Conservation (phyloP, 2,888 invertebrate genomes). For the Acronicta leporina region DNA sequence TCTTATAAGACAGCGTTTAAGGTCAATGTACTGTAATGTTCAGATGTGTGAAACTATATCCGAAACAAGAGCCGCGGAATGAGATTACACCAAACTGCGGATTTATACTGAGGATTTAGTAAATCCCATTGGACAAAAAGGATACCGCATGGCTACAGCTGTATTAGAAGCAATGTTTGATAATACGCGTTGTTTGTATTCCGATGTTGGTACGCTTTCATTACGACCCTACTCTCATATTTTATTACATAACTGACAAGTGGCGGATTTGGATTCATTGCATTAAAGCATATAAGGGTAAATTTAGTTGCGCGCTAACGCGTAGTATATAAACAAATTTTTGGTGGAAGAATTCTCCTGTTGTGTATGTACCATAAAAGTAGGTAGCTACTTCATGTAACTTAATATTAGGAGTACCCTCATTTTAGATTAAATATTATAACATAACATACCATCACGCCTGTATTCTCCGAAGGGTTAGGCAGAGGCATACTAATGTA, state of each 20-base stretch:
- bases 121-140: slow-evolving; percentile 77
- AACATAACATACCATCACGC: too few relatives aligned
- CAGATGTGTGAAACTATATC: slow-evolving; percentile 74
- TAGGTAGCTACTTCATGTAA: background rate
- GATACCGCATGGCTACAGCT: slow-evolving; percentile 68
- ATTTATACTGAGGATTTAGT: slow-evolving; percentile 81
- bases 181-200: slow-evolving; percentile 69
- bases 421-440: background rate
- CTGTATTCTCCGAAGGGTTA: too few relatives aligned
- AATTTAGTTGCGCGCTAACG: too few relatives aligned
- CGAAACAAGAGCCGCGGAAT: slow-evolving; percentile 74
- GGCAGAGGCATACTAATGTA: too few relatives aligned
- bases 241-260: slow-evolving; percentile 40
- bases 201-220: slow-evolving; percentile 41
- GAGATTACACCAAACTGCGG: slow-evolving; percentile 81
- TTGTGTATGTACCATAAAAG: too few relatives aligned
- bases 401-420: background rate
- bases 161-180: slow-evolving; percentile 76
- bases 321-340: too few relatives aligned
- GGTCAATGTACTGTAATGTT: slow-evolving; percentile 73
- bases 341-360: too few relatives aligned
- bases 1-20: slow-evolving; percentile 54
- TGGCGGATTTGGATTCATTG: slow-evolving; percentile 42
- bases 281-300: slow-evolving; percentile 1
- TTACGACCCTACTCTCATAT: slow-evolving; percentile 28